Conservation (phyloP, 2,113 vertebrate species). For the Nasalis larvatus region DNA sequence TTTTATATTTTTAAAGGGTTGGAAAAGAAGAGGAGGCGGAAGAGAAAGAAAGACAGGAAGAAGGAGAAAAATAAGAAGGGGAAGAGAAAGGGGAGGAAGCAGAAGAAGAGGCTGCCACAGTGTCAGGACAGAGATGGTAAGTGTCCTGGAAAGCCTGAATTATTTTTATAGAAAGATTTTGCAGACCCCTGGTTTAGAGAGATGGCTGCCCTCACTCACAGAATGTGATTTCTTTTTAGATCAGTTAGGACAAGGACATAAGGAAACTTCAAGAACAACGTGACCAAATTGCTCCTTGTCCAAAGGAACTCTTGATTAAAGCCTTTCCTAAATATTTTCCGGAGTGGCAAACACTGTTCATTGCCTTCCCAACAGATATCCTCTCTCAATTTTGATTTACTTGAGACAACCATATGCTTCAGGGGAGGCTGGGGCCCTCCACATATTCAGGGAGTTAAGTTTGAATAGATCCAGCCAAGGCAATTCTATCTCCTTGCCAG, state of each 20-base stretch:
- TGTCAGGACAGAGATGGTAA: not conserved
- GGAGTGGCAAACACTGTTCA: not conserved
- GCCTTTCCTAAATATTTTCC: not conserved
- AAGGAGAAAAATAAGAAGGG: not conserved
- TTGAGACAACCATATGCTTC: not conserved
- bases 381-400: not conserved
- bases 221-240: not conserved
- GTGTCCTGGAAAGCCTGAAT: not conserved
- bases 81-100: not conserved
- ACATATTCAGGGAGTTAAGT: not conserved
- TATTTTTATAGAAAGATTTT: not conserved
- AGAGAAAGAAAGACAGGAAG: too few relatives aligned
- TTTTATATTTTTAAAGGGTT: not conserved
- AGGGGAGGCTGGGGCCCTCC: too few relatives aligned
- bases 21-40: not conserved
- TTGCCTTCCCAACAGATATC: not conserved
- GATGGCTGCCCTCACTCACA: not conserved
- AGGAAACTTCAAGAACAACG: not conserved
- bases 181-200: not conserved
- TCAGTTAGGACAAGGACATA: not conserved
- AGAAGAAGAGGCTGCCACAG: not conserved
- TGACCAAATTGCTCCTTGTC: not conserved
- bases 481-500: not conserved
- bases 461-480: not conserved
- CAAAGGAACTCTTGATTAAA: slow-evolving; percentile 17